A percentile compares a stretch with the other conserved stretches of the same genome.
Evolutionary conservation across 2,888 invertebrate species (phyloP).

Genomic region (Autographa gamma): DNA sequence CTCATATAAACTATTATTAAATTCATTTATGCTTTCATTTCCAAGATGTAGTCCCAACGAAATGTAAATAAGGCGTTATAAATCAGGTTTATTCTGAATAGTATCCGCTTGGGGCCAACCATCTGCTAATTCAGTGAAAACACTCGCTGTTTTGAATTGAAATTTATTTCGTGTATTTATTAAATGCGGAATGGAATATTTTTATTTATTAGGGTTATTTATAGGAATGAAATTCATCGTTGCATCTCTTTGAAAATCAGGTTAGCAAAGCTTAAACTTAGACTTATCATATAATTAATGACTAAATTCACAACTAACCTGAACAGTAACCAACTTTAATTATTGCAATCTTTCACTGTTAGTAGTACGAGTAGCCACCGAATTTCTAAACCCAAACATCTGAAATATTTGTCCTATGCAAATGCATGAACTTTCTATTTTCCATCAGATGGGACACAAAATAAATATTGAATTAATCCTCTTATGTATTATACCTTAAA

Average conservation of each 20-base stretch:
- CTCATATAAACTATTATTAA: conserved; percentile 27
- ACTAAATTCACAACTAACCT: too few species aligned
- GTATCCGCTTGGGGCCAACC: conserved; percentile 61
- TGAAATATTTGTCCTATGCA: too few species aligned
- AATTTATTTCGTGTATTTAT: conserved; percentile 44
- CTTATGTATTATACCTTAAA: neutral
- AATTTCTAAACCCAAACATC: too few species aligned
- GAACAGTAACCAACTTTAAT: too few species aligned
- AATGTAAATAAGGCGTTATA: conserved; percentile 71
- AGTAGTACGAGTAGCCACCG: too few species aligned
- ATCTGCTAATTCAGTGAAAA: conserved; percentile 79
- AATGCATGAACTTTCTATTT: too few species aligned
- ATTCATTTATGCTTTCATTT: conserved; percentile 38
- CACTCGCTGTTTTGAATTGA: conserved; percentile 59
- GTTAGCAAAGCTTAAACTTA: too few species aligned
- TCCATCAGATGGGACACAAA: too few species aligned
- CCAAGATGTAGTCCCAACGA: conserved; percentile 49
- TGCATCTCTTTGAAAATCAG: neutral
- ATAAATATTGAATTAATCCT: too few species aligned
- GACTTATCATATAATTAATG: too few species aligned
- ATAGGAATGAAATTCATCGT: neutral
- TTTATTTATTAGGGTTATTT: neutral
- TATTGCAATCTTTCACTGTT: too few species aligned
- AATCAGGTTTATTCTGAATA: conserved; percentile 71
- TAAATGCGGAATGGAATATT: conserved; percentile 14